Percentiles rank a stretch among this genome's conserved stretches.
Conservation (phyloP, 2,113 vertebrate genomes). For the Bujurquina vittata region DNA sequence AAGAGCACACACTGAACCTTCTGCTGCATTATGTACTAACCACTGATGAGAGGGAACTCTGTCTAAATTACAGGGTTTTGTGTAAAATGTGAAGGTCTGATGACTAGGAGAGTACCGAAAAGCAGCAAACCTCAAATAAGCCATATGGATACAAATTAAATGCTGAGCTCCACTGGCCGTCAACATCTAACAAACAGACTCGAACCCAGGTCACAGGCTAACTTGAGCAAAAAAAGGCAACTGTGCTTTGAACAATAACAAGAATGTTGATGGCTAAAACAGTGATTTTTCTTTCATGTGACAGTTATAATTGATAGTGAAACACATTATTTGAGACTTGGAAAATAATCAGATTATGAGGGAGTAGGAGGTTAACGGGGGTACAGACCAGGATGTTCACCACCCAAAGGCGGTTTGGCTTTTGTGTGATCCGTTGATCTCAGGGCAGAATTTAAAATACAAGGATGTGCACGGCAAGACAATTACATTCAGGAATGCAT, state of each 20-base stretch:
- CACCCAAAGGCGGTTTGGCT: conserved; percentile 21
- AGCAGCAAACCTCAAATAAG: neutral
- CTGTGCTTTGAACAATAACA: neutral
- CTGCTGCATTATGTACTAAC: neutral
- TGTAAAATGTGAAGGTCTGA: neutral
- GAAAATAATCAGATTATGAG: neutral
- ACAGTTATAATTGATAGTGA: neutral
- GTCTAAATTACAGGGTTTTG: neutral
- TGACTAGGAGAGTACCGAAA: neutral
- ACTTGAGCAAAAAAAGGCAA: neutral
- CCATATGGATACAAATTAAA: neutral
- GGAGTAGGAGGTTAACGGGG: conserved; percentile 27
- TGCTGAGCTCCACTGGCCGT: neutral
- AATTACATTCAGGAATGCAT: conserved; percentile 32
- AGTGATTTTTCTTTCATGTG: neutral
- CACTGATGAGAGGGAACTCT: neutral
- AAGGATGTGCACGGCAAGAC: neutral
- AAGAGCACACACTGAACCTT: neutral
- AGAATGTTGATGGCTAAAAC: neutral
- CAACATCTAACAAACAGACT: neutral
- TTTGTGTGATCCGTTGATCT: conserved; percentile 17
- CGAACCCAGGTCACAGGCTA: neutral
- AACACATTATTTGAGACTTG: conserved; percentile 2
- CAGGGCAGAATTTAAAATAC: conserved; percentile 12
- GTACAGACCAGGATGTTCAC: conserved; percentile 41